Base-by-base conservation (phyloP, 2,888 invertebrate genomes). In the Macroteleia sp. region DNA sequence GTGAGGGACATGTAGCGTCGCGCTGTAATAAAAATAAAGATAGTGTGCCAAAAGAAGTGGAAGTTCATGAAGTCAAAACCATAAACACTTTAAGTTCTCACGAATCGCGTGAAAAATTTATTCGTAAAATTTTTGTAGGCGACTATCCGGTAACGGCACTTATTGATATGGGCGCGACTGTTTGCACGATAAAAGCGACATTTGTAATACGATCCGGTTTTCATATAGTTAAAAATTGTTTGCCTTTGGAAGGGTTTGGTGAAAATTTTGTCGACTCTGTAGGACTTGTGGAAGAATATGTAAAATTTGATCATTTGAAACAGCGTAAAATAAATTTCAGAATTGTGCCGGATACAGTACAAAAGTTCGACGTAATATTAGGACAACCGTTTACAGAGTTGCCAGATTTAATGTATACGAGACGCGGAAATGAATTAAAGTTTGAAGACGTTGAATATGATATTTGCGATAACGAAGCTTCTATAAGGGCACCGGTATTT, bases 301-400 rank as follows among this genome's bases (percentile, higher is more conserved):
- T 77, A 6, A 10, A 8, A 14, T 41, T 77, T 5, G 71, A 71
- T 14, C 34, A 67, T 32, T 56, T 67, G 19, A 46, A 61, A 42
- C 67, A 46, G 4, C 36, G 46, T 6, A n/a, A 20, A 20, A 16
- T 73, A 14, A 16, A 2, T 9, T 69, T 69, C 28, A 32, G 46
- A 42, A 19, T 77, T 8, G 64, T 62, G 1, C 62, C 73, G 0
- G 62, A 77, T 22, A 34, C 19, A 5, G 61, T 30, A 2, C 52
- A 77, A 30, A 9, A 5, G 12, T 62, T 22, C 20, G 67, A 67
- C 28, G 50, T 67, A 4, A 54, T 71, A 25, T 16, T 77, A 8
- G 71, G 57, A 2, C 12, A 41, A 16, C 54, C 66, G 1, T 71
- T 67, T 30, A 71, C 66, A 2, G 77, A 71, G 10, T 17, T 42